phyloP scores from a whole-genome alignment of 2,888 invertebrate species.

The Chymomyza amoena region DNA sequence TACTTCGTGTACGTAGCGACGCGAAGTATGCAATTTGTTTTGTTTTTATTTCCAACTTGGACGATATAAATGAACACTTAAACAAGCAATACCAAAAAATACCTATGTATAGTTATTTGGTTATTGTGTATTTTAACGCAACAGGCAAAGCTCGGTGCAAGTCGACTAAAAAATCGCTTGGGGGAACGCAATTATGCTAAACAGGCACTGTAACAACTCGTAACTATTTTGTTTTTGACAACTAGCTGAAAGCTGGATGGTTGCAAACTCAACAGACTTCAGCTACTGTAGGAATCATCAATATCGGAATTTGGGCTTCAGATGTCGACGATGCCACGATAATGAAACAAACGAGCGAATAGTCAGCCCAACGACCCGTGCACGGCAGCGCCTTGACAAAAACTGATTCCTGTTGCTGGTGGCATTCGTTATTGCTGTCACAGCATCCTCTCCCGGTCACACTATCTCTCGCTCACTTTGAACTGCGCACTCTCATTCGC shows the following conservation, averaged over 20 bases:
- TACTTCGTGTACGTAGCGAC: background rate
- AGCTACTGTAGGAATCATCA: background rate
- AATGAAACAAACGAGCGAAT: background rate
- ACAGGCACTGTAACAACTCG: background rate
- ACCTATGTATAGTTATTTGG: background rate
- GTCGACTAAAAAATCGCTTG: background rate
- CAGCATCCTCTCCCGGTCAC: slow-evolving; percentile 35
- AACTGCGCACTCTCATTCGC: slow-evolving; percentile 53
- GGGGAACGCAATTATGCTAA: background rate
- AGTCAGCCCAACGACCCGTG: background rate
- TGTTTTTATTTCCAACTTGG: background rate
- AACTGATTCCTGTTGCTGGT: slow-evolving; percentile 66
- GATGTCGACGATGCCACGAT: background rate
- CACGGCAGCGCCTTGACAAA: slow-evolving; percentile 43
- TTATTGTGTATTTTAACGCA: background rate
- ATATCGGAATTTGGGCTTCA: background rate
- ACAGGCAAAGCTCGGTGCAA: background rate
- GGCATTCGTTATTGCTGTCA: slow-evolving; percentile 7
- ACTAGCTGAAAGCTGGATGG: background rate
- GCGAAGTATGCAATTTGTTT: background rate
- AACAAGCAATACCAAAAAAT: background rate
- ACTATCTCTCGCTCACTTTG: slow-evolving; percentile 6
- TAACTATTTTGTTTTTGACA: background rate
- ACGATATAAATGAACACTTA: background rate
- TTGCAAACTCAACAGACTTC: background rate